These are phyloP conservation scores for Drosophila meridionalis DNA, from an alignment of 2,888 invertebrate genomes.

Conservation along the genomic window DNA sequence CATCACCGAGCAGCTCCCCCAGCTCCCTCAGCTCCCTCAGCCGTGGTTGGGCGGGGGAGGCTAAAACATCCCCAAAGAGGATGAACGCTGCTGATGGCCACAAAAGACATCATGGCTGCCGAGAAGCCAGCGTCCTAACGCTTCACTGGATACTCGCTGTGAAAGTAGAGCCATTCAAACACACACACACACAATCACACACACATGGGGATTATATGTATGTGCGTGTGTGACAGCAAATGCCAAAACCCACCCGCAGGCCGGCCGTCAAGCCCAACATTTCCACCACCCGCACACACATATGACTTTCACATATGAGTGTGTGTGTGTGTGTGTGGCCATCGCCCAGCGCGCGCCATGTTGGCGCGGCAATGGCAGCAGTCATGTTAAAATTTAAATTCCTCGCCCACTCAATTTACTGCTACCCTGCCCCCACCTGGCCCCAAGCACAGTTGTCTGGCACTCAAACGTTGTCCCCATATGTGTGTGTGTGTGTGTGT, in stretches of 20 bases:
- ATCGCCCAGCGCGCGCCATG: slow-evolving; percentile 64
- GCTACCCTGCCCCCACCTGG: slow-evolving; percentile 6
- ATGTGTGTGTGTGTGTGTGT: slow-evolving; percentile 35
- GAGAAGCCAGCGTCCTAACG: slow-evolving; percentile 70
- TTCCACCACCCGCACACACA: slow-evolving; percentile 43
- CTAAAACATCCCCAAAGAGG: slow-evolving; percentile 70
- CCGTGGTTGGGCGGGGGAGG: slow-evolving; percentile 11
- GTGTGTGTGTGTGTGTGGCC: slow-evolving; percentile 49
- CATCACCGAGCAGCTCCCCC: slow-evolving; percentile 63
- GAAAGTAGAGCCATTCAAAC: slow-evolving; percentile 66
- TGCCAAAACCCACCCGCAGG: slow-evolving; percentile 76
- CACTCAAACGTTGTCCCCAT: slow-evolving; percentile 70
- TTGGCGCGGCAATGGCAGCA: slow-evolving; percentile 74
- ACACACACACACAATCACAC: slow-evolving; percentile 49
- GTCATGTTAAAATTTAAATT: slow-evolving; percentile 84
- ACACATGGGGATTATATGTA: slow-evolving; percentile 26
- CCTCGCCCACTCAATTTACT: slow-evolving; percentile 84
- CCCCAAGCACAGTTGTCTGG: slow-evolving; percentile 59
- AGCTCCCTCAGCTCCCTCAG: slow-evolving; percentile 29
- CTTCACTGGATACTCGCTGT: slow-evolving; percentile 72
- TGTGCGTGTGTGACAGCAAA: slow-evolving; percentile 68
- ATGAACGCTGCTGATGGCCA: slow-evolving; percentile 76
- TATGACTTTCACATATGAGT: slow-evolving; percentile 25
- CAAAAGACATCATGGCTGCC: slow-evolving; percentile 83
- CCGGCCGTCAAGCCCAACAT: slow-evolving; percentile 43